Conservation (phyloP, 2,888 invertebrate genomes). For the Eudemis profundana region DNA sequence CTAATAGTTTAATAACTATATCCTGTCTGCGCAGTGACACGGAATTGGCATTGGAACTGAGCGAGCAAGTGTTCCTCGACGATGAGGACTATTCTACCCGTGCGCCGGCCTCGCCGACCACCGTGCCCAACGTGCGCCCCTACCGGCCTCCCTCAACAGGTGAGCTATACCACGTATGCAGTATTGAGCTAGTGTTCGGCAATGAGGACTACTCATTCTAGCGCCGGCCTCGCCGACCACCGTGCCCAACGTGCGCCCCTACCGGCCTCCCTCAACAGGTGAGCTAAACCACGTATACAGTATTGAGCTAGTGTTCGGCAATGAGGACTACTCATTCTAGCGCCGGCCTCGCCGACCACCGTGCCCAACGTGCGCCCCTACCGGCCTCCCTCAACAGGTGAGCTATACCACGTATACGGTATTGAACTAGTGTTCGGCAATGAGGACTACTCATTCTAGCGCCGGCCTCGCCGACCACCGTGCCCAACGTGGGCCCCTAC, state of each 20-base stretch:
- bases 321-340: constrained; percentile 83
- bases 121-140: constrained; percentile 88
- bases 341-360: constrained; percentile 90
- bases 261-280: constrained; percentile 91
- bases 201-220: constrained; percentile 83
- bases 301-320: constrained; percentile 89
- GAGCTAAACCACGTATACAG: constrained; percentile 49
- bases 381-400: constrained; percentile 90
- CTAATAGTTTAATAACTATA: neutral
- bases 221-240: constrained; percentile 91
- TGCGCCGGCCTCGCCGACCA: constrained; percentile 90
- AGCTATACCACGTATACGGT: constrained; percentile 44
- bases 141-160: constrained; percentile 91
- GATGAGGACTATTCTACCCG: constrained; percentile 83
- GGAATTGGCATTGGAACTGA: constrained; percentile 86
- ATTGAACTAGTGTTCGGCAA: constrained; percentile 89
- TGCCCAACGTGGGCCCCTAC: constrained; percentile 88
- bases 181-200: constrained; percentile 89
- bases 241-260: constrained; percentile 88
- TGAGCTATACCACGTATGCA: constrained; percentile 57
- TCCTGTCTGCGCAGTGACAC: constrained; percentile 75
- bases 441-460: constrained; percentile 83
- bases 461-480: constrained; percentile 90
- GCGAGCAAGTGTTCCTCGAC: constrained; percentile 88
- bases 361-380: constrained; percentile 89